Evolutionary conservation across 92 coral and sea anemone genomes (phyloP).

Genomic region (Phymanthus crucifer): DNA sequence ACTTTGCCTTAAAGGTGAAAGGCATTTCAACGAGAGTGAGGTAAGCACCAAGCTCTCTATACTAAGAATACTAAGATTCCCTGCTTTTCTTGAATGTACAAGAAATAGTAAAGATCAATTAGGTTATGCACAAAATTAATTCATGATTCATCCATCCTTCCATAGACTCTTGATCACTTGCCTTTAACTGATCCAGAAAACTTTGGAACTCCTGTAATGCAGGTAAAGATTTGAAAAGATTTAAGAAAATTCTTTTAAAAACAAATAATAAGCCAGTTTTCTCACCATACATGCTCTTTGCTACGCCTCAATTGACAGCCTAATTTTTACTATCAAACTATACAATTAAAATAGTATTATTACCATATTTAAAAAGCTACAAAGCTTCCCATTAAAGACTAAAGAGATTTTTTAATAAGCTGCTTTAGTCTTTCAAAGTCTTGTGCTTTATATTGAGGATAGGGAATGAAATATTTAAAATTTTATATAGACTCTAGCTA

Average conservation of each 20-base stretch:
- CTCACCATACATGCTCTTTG: not conserved
- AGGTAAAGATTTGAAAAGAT: constrained; percentile 49
- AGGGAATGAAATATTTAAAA: not conserved
- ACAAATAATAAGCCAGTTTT: not conserved
- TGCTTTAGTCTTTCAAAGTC: not conserved
- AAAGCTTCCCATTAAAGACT: too few relatives aligned
- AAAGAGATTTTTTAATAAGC: too few relatives aligned
- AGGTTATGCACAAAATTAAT: not conserved
- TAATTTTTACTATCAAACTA: too few relatives aligned
- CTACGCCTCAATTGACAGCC: not conserved
- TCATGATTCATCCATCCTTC: not conserved
- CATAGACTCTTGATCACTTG: constrained; percentile 93
- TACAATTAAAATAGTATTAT: too few relatives aligned
- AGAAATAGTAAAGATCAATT: not conserved
- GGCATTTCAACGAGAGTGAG: constrained; percentile 98
- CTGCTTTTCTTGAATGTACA: not conserved
- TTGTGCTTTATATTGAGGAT: too few relatives aligned
- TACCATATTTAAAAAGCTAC: too few relatives aligned
- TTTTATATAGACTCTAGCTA: not conserved
- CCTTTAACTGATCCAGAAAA: constrained; percentile 99
- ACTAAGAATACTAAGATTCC: not conserved
- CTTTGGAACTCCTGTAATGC: constrained; percentile 98
- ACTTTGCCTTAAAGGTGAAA: constrained; percentile 88
- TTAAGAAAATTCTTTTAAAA: not conserved
- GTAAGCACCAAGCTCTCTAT: constrained; percentile 53